Evolutionary conservation across 2,113 vertebrate species (phyloP), one percentile per base, ranked within the genome.

Genomic region (Erpornis zantholeuca): DNA sequence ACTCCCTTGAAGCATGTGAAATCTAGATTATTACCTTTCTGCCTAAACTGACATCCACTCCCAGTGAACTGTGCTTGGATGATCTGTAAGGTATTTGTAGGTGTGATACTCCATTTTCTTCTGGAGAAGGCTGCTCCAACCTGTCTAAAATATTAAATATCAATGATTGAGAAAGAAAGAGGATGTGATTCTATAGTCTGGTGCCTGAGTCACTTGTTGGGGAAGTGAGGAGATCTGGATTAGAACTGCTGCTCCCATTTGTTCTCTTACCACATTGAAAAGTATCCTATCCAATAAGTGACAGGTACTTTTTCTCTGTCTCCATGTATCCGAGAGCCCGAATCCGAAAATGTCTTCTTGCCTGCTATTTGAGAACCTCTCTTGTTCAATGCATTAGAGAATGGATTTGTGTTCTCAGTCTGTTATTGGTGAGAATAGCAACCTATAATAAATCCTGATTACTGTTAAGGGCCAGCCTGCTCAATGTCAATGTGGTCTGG

Each of bases 261-360:
- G 15, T 88, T 36, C 6, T 76, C 49, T 33, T 72, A 5, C 5
- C 35, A 35, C 20, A 20, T 14, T 47, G 40, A 77, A 64, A 89
- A 72, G 3, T 59, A 56, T 15, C 22, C 29, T 44, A 25, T 20
- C 12, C 18, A 42, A 3, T 50, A 72, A 45, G 10, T 47, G 60
- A 12, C 29, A 28, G n/a, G 38, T 54, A 59, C 8, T 15, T 68
- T 88, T 82, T 63, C 9, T 19, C 15, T 54, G 28, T 53, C 53
- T 77, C 33, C 23, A 7, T 71, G 13, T 33, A 17, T 35, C 33
- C 6, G 20, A 77, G 59, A 59, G 36, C 11, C 38, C 52, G 45
- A 77, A 76, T 64, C 27, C 0, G 0, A 76, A 60, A 92, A 40
- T 1, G 0, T 14, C 3, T 44, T 50, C 47, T 47, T 85, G 17